Base-by-base conservation (phyloP, 2,888 invertebrate genomes). In the Ectropis crepuscularia region DNA sequence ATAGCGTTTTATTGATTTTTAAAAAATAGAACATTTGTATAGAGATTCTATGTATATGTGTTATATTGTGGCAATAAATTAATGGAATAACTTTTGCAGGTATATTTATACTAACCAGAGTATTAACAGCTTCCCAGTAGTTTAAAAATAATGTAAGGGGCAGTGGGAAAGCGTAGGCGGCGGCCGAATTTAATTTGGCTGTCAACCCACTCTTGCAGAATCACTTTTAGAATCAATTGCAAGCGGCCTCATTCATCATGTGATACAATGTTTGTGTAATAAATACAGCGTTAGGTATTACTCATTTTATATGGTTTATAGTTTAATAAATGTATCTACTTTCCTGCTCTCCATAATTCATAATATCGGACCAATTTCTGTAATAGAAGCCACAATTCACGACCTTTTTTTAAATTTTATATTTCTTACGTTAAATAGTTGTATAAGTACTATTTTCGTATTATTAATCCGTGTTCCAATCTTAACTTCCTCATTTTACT, bases 191-290 rank as follows among this genome's bases (percentile, higher is more conserved):
- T 54, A 49, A 63, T 58, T 49, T 58, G 28, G 49, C 37, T 42
- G 43, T 63, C 63, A 41, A 53, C 63, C 63, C 48, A 58, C 63
- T 47, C 47, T 62, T 42, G 6, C 36, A n/a, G 46, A 57, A 57
- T 57, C 41, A 45, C 51, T 45, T 61, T 50, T 46, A 45, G 38
- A 41, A 28, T 57, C 46, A 47, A 49, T 50, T 45, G 49, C 45
- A 50, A 39, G 38, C 28, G 54, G 11, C 28, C 47, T 54, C 54
- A 36, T 49, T 61, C 11, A 50, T 61, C 48, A 49, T 48, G 36
- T 54, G 43, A 11, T 16, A 28, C 16, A 49, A 39, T 46, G 49
- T 55, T 61, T 53, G 36, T 48, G 16, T 43, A 37, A 16, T 49
- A 43, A 43, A 54, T 50, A 8, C 11, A 42, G 11, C 8, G 37